Base-by-base conservation (phyloP, 2,888 invertebrate genomes). In the Sericinus montela region DNA sequence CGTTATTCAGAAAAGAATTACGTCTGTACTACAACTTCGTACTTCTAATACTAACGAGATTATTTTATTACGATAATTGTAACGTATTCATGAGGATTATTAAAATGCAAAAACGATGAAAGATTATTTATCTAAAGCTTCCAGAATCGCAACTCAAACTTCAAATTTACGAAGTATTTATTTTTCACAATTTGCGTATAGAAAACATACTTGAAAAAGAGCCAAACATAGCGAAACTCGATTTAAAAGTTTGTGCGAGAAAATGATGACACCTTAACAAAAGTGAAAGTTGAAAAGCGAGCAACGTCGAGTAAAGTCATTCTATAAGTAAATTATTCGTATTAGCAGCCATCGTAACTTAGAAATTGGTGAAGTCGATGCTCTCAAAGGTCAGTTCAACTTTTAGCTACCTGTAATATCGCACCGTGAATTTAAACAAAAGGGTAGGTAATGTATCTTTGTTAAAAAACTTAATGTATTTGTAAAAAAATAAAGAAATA, bases 281-380 rank as follows among this genome's bases (percentile, higher is more conserved):
- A 32, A 40, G 16, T 29, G 28, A 45, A 41, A 41, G 45, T 50
- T 41, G 37, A 30, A 30, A n/a, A 16, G 41, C 35, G 32, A 11
- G 45, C 29, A 39, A 41, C 34, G 7, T 23, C 34, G 23, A 23
- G 34, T 40, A 7, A 50, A 45, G 36, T 45, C 23, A 11, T 29
- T 30, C 41, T 29, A 1, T 50, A 50, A 45, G 45, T 45, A 45
- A 50, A 50, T 50, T 50, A 50, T 50, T 50, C 50, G 50, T 39
- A 15, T 50, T 45, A 37, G 45, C 28, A 41, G 45, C 23, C 49
- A 49, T 40, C 19, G 13, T 23, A 29, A 49, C 45, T 40, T 40
- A 23, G 14, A 45, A 45, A 30, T 49, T 43, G n/a, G 15, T 19
- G 30, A 28, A 45, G 36, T 15, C 35, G 16, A 25, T 29, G 34